Evolutionary conservation across 2,113 vertebrate genomes (phyloP).

Genomic region (Paradoxurus hermaphroditus): DNA sequence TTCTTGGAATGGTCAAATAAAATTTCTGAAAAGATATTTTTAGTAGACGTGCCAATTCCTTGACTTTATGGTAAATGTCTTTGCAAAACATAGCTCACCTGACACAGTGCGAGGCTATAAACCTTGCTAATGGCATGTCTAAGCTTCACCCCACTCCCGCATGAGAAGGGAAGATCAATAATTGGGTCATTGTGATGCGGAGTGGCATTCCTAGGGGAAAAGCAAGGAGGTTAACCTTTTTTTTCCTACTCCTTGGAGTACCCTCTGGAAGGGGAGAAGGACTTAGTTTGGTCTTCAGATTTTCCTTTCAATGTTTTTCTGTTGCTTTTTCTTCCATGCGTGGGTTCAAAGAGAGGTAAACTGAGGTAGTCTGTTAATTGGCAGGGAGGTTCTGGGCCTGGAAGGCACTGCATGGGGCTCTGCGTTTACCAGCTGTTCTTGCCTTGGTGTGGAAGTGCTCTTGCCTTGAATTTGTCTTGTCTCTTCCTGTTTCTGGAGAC

Average conservation of each 20-base stretch:
- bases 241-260: neutral
- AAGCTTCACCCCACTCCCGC: neutral
- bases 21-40: neutral
- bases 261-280: neutral
- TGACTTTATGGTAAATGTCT: slow-evolving; percentile 10
- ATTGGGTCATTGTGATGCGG: neutral
- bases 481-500: neutral
- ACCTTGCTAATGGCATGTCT: neutral
- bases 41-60: neutral
- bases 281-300: neutral
- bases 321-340: neutral
- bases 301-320: neutral
- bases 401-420: neutral
- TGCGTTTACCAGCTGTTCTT: neutral
- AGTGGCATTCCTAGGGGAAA: neutral
- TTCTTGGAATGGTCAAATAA: neutral
- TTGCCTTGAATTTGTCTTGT: neutral
- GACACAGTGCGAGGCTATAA: neutral
- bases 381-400: neutral
- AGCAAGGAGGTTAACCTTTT: neutral
- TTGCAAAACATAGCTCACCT: neutral
- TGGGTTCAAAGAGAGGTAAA: neutral
- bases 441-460: neutral
- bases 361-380: neutral
- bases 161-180: neutral